Percentiles rank a stretch among this genome's conserved stretches.
Evolutionary conservation across 2,113 vertebrate species (phyloP).

Genomic region (Lepus americanus): DNA sequence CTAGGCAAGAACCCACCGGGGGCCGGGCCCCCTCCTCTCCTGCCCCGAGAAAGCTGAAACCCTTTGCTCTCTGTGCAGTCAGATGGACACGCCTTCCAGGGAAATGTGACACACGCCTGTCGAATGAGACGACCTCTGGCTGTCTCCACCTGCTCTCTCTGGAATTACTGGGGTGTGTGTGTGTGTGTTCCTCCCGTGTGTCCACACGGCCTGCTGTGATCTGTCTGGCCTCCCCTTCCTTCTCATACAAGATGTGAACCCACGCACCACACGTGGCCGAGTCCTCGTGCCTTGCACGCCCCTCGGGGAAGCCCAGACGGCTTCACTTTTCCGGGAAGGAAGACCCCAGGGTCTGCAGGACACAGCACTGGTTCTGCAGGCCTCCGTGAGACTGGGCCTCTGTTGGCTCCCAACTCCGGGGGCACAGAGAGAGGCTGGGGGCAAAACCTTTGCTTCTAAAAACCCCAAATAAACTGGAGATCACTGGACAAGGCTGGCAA

Average conservation of each 20-base stretch:
- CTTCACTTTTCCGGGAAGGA: not conserved
- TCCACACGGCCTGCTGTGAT: not conserved
- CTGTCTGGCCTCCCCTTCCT: slow-evolving; percentile 32
- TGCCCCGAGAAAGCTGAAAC: not conserved
- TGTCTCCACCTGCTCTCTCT: not conserved
- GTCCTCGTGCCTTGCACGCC: not conserved
- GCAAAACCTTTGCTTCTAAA: not conserved
- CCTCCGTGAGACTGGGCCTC: not conserved
- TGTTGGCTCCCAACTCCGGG: not conserved
- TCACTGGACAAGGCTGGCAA: not conserved
- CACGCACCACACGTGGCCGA: not conserved
- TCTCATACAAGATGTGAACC: not conserved
- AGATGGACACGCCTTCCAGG: not conserved
- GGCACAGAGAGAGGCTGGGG: not conserved
- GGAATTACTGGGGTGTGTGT: not conserved
- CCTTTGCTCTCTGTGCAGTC: not conserved
- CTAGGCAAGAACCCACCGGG: too few relatives aligned
- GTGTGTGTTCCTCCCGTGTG: not conserved
- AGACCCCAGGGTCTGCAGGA: not conserved
- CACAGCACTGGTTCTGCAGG: accelerated
- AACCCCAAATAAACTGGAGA: not conserved
- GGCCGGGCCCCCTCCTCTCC: not conserved
- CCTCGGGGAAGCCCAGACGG: not conserved
- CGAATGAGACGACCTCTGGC: not conserved
- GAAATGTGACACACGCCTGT: accelerated